A percentile compares a stretch with the other conserved stretches of the same genome.
Conservation (phyloP, 2,888 invertebrate genomes). For the Rugalucina vietnamica region DNA sequence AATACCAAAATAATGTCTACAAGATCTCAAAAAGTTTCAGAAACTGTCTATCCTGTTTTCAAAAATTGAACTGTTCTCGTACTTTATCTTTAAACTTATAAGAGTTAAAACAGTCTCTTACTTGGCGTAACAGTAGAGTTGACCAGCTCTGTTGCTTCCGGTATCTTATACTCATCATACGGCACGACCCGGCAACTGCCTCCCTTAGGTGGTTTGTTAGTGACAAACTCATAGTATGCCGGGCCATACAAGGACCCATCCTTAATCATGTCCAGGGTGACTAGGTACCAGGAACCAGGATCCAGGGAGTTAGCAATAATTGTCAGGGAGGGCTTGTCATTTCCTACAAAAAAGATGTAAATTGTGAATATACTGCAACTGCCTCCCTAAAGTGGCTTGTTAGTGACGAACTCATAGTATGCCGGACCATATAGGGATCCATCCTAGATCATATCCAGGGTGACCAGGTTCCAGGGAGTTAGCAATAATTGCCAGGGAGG, state of each 20-base stretch:
- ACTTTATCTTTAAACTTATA: too few relatives aligned
- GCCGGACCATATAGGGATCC: constrained; percentile 38
- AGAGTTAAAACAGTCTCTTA: too few relatives aligned
- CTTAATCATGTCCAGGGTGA: constrained; percentile 14
- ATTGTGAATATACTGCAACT: too few relatives aligned
- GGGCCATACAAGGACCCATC: constrained; percentile 37
- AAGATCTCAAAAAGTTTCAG: too few relatives aligned
- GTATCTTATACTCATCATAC: constrained; percentile 8
- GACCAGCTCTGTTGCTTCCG: neutral
- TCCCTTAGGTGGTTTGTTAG: constrained; percentile 45
- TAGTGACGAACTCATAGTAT: constrained; percentile 53
- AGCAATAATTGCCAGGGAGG: constrained; percentile 34
- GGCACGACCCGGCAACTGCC: constrained; percentile 44
- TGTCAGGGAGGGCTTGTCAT: constrained; percentile 24
- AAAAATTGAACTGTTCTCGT: too few relatives aligned
- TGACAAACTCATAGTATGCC: constrained; percentile 56
- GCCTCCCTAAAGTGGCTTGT: constrained; percentile 40
- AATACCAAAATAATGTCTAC: too few relatives aligned
- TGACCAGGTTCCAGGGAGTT: constrained; percentile 33
- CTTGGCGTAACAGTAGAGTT: neutral
- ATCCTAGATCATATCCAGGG: neutral
- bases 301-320: constrained; percentile 28
- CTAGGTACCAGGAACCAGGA: constrained; percentile 41
- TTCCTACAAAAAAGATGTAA: neutral
- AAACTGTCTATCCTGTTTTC: too few relatives aligned